Evolutionary conservation across 2,113 vertebrate genomes (phyloP), one percentile per base, ranked within the genome.

Genomic region (Barbus barbus): DNA sequence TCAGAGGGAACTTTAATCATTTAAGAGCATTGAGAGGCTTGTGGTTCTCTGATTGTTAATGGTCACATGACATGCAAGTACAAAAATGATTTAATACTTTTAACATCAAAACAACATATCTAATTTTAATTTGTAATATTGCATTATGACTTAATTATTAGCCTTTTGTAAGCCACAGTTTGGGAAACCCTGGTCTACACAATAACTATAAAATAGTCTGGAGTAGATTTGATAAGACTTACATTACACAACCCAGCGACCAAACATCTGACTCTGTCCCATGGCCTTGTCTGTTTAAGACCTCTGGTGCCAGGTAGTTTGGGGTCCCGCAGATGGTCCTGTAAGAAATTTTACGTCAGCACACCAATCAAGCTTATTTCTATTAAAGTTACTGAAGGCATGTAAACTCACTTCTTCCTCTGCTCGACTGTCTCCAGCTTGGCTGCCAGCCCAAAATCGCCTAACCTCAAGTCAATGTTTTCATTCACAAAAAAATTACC

Each of bases 311-410:
- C 93, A 99, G 93, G 83, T 99, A 99, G 91, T 99, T 99, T n/a
- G 98, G 98, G 67, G 98, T 99, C 36, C 98, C 98, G 90, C 98
- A 99, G 91, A 99, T 98, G n/a, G 98, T 99, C 91, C 98, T 99
- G 89, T 46, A 69, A 56, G 85, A n/a, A 1, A 51, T 85, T 85
- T 87, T 16, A 82, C 74, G 78, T 86, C 77, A 85, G 67, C 24
- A n/a, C 3, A 41, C 18, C 9, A 41, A 44, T 5, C 24, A 56
- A 7, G 2, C 26, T 33, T 51, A 36, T 41, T 4, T n/a, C 1
- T 4, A 26, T 18, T 11, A 46, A 18, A 2, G 36, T 24, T 28
- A 31, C 1, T 44, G 11, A 5, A 24, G 5, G 24, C 2, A 74
- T 72, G 20, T 8, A 75, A 69, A 91, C 96, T 88, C 81, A 99